Evolutionary conservation across 2,113 vertebrate species (phyloP).

Genomic region (Rynchops niger): DNA sequence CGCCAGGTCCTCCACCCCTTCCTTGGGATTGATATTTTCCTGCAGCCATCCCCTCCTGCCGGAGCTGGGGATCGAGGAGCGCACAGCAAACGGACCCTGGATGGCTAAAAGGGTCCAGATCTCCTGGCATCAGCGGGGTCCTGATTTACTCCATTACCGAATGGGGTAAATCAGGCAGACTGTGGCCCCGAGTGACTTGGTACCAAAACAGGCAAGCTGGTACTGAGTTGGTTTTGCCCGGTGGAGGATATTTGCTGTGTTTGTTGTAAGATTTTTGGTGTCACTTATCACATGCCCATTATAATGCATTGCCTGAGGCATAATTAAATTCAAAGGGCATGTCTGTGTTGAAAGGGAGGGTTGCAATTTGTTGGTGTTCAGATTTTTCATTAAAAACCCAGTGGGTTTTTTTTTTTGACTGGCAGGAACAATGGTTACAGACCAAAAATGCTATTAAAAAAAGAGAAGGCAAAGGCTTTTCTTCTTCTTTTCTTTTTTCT

Average conservation of each 20-base stretch:
- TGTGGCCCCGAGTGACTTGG: fast-evolving
- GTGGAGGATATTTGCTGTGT: not conserved
- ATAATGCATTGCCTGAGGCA: conserved; percentile 20
- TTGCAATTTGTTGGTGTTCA: conserved; percentile 43
- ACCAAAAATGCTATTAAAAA: conserved; percentile 15
- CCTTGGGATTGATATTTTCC: not conserved
- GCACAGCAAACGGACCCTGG: fast-evolving
- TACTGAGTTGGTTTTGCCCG: not conserved
- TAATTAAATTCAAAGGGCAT: conserved; percentile 61
- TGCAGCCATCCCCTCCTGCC: not conserved
- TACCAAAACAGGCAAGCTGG: not conserved
- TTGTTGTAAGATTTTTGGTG: conserved; percentile 31
- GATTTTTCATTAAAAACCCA: conserved; percentile 53
- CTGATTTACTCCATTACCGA: not conserved
- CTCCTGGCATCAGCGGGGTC: not conserved
- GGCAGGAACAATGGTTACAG: conserved; percentile 7
- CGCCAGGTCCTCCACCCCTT: not conserved
- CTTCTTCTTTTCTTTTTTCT: not conserved
- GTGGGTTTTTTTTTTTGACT: not conserved
- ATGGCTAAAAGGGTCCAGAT: not conserved
- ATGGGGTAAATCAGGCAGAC: not conserved
- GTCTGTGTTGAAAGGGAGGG: conserved; percentile 24
- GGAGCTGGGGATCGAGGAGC: fast-evolving
- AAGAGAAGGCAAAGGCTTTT: not conserved
- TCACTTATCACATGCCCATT: conserved; percentile 6